Percentiles rank a stretch among this genome's conserved stretches.
Evolutionary conservation across 2,797 vertebrate species (phyloP).

Genomic region (Clarias fuscus): DNA sequence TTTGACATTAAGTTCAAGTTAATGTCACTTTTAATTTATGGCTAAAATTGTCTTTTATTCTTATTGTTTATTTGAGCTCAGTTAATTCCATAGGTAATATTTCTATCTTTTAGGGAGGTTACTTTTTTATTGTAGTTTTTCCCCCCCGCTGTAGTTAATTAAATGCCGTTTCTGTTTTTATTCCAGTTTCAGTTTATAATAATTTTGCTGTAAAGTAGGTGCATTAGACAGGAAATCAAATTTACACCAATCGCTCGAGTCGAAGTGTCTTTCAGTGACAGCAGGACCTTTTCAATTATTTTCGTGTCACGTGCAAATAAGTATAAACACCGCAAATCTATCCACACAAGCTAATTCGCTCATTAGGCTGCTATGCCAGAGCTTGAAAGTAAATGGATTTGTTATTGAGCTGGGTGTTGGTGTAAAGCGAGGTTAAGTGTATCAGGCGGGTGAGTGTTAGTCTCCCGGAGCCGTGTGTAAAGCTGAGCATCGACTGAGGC

Average conservation of each 20-base stretch:
- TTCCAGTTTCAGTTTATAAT: neutral
- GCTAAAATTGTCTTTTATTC: neutral
- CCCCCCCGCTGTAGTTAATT: neutral
- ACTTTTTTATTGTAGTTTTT: too few species aligned
- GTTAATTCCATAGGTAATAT: neutral
- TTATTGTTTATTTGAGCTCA: neutral
- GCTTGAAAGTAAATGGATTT: slow-evolving; percentile 34
- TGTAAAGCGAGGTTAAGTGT: slow-evolving; percentile 44
- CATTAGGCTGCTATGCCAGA: slow-evolving; percentile 23
- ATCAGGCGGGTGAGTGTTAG: slow-evolving; percentile 38
- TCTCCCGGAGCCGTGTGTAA: slow-evolving; percentile 44
- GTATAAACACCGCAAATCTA: neutral
- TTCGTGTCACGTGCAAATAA: neutral
- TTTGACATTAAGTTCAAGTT: neutral
- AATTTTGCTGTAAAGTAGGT: neutral
- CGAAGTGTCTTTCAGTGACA: neutral
- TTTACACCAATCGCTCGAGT: neutral
- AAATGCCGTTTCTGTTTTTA: neutral
- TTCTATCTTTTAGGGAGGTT: neutral
- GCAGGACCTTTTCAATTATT: neutral
- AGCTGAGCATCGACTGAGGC: slow-evolving; percentile 48
- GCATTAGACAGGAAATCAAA: neutral
- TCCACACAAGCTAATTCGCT: slow-evolving; percentile 11
- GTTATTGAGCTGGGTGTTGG: slow-evolving; percentile 29
- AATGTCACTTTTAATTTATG: neutral